Percentiles rank a stretch among this genome's conserved stretches.
phyloP scores from a whole-genome alignment of 2,888 invertebrate genomes.

The Nemotelus nigrinus region DNA sequence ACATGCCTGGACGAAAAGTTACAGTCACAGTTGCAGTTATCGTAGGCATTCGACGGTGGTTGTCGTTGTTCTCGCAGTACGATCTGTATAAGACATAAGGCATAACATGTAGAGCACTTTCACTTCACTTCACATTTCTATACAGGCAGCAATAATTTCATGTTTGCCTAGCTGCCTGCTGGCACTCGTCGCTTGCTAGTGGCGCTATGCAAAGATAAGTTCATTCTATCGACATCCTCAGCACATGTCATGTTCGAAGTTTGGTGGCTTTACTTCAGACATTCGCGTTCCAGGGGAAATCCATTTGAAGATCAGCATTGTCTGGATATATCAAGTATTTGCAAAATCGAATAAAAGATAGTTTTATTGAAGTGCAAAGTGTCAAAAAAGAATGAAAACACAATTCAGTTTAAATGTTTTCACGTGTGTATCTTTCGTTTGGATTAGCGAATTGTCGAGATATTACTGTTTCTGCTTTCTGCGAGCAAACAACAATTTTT shows the following conservation, averaged over 20 bases:
- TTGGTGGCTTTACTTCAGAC: too few relatives aligned
- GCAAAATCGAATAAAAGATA: too few relatives aligned
- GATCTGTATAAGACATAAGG: slow-evolving; percentile 29
- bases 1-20: slow-evolving; percentile 31
- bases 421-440: too few relatives aligned
- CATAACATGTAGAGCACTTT: slow-evolving; percentile 48
- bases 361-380: too few relatives aligned
- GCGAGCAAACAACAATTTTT: too few relatives aligned
- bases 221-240: slow-evolving; percentile 19
- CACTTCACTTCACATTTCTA: slow-evolving; percentile 46
- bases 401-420: too few relatives aligned
- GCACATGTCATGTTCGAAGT: not conserved
- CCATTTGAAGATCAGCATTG: slow-evolving; percentile 4
- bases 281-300: slow-evolving; percentile 4
- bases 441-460: too few relatives aligned
- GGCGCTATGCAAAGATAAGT: not conserved
- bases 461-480: too few relatives aligned
- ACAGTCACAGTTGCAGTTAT: slow-evolving; percentile 23
- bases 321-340: too few relatives aligned
- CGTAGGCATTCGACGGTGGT: not conserved
- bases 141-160: slow-evolving; percentile 37
- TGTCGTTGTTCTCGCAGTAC: too few relatives aligned
- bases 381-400: too few relatives aligned
- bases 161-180: slow-evolving; percentile 38
- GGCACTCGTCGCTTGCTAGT: not conserved